Evolutionary conservation across 2,888 invertebrate species (phyloP).

Genomic region (Orgyia antiqua): DNA sequence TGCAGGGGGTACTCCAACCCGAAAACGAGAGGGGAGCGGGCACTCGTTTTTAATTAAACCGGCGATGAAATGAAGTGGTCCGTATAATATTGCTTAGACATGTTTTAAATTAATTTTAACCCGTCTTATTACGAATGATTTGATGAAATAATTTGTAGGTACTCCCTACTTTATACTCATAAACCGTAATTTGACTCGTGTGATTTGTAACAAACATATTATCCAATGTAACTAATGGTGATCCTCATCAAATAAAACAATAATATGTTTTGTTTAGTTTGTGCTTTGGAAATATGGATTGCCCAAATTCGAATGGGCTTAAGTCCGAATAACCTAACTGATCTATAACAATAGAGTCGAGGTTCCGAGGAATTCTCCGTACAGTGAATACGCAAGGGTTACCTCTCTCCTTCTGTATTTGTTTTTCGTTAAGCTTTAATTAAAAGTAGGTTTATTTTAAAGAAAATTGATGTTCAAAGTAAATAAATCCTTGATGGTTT

Average conservation of each 20-base stretch:
- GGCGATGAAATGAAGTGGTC: constrained; percentile 78
- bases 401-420: constrained; percentile 61
- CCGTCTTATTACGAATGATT: constrained; percentile 58
- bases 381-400: constrained; percentile 38
- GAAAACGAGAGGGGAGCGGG: constrained; percentile 71
- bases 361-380: neutral
- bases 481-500: constrained; percentile 74
- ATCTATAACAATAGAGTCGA: constrained; percentile 36
- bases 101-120: constrained; percentile 75
- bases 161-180: constrained; percentile 8
- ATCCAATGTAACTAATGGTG: constrained; percentile 4
- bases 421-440: constrained; percentile 75
- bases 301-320: constrained; percentile 17
- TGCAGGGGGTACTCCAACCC: constrained; percentile 67
- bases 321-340: constrained; percentile 11
- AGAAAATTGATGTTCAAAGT: constrained; percentile 74
- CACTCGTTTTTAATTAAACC: constrained; percentile 79
- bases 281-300: constrained; percentile 4
- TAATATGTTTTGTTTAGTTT: constrained; percentile 18
- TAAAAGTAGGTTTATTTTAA: constrained; percentile 75
- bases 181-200: constrained; percentile 8
- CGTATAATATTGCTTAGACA: constrained; percentile 77
- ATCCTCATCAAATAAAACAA: constrained; percentile 6
- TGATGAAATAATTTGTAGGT: constrained; percentile 37
- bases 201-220: constrained; percentile 3